Conservation (phyloP, 1,140 invertebrate species). For the Achatina immaculata region DNA sequence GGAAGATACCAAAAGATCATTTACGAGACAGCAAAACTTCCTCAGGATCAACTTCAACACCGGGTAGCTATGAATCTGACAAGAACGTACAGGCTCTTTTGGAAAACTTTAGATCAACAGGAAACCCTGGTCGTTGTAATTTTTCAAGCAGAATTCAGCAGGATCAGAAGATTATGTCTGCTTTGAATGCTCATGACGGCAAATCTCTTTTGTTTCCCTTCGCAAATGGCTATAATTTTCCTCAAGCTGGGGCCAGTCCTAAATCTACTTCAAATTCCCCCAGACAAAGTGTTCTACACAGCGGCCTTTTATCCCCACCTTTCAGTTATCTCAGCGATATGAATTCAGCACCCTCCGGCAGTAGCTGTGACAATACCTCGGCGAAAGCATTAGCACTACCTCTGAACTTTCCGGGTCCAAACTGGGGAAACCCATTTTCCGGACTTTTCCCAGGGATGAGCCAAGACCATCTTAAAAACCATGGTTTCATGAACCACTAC, state of each 20-base stretch:
- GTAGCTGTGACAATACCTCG: neutral
- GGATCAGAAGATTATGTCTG: neutral
- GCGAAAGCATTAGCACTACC: neutral
- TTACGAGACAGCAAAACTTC: neutral
- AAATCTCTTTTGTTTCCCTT: conserved; percentile 7
- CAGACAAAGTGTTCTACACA: neutral
- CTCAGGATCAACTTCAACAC: neutral
- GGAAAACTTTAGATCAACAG: neutral
- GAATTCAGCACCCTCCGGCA: too few relatives aligned
- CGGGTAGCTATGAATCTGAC: neutral
- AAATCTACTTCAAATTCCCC: neutral
- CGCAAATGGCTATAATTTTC: neutral
- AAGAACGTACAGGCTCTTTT: neutral
- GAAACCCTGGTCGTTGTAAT: neutral
- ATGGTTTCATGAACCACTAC: conserved; percentile 9
- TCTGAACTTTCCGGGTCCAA: conserved; percentile 7
- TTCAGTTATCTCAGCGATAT: conserved; percentile 15
- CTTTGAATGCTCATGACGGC: neutral
- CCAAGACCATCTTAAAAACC: conserved; percentile 1
- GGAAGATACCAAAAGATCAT: neutral
- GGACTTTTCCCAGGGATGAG: conserved; percentile 5
- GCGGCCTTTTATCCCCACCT: neutral
- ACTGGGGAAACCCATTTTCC: conserved; percentile 28
- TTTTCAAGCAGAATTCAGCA: neutral
- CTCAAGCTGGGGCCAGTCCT: neutral